phyloP scores from a whole-genome alignment of 2,888 invertebrate genomes.

The Drosophila villosipedis region DNA sequence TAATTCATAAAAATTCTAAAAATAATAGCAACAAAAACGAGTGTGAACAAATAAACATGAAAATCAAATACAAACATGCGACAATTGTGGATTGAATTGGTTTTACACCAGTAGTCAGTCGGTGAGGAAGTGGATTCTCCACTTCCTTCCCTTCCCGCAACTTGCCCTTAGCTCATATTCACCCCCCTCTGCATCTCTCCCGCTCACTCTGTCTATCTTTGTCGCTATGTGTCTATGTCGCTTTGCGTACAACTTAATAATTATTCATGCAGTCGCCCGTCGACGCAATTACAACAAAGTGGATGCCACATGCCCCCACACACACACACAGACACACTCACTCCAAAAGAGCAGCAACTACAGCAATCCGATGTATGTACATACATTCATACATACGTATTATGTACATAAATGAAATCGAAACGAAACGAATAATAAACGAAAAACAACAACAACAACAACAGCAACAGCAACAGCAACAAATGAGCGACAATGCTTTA shows the following conservation, averaged over 20 bases:
- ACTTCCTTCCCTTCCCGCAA: conserved; percentile 34
- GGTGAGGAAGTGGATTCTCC: conserved; percentile 17
- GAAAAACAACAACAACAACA: conserved; percentile 32
- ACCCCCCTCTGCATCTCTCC: not conserved
- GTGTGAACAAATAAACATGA: conserved; percentile 22
- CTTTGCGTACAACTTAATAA: conserved; percentile 71
- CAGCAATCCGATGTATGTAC: conserved; percentile 18
- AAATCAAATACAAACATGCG: conserved; percentile 23
- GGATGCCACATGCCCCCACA: conserved; percentile 77
- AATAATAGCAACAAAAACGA: conserved; percentile 27
- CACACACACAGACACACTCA: not conserved
- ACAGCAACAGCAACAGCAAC: conserved; percentile 22
- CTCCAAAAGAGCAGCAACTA: conserved; percentile 45
- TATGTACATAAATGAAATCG: conserved; percentile 75
- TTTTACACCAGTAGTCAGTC: conserved; percentile 11
- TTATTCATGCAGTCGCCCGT: conserved; percentile 79
- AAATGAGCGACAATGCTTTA: conserved; percentile 77
- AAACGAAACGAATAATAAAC: conserved; percentile 76
- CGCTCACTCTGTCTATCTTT: not conserved
- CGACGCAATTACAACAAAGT: conserved; percentile 77
- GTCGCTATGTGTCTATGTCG: not conserved
- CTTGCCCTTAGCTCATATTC: not conserved
- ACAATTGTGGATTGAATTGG: conserved; percentile 40
- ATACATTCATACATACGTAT: conserved; percentile 35
- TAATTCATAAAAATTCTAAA: conserved; percentile 58